Evolutionary conservation across 1,140 invertebrate genomes (phyloP), one percentile per base, ranked within the genome.

Genomic region (Diuraphis noxia): DNA sequence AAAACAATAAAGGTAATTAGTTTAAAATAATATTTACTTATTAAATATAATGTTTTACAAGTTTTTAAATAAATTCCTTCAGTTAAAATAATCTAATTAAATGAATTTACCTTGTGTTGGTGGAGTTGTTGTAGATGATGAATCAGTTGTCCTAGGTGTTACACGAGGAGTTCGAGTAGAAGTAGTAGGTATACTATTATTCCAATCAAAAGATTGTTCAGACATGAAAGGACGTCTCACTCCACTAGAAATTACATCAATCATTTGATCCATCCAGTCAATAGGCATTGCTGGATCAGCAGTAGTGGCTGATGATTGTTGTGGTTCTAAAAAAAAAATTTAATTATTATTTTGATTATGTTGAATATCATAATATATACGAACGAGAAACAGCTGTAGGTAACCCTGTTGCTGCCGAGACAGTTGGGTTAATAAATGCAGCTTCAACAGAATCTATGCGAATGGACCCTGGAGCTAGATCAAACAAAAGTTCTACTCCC

Each of bases 191-290:
- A 92, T 95, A 95, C 23, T 96, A 95, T 92, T 96, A 95, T 92
- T 96, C 96, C 9, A 96, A 96, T 52, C 96, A 94, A 6, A 95
- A 94, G 30, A 95, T 96, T 38, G 95, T 95, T 19, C 96, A 94
- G 23, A 96, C 96, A 93, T 96, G 95, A 13, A 96, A 96, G 6
- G 96, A 94, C 9, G 96, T 96, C 23, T 96, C 96, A 85, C 96
- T 49, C 89, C 89, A 52, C 89, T 91, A 49, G 89, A 91, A 38
- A 91, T 91, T 25, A 91, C 89, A 91, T 91, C 89, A 30, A 91
- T 91, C 89, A 91, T 91, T 43, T 91, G 89, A 91, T 91, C 89
- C 89, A 91, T 91, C 89, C 89, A 91, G 30, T 91, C 89, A 49
- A 91, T 49, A 38, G 89, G 72, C 89, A 91, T 91, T 36, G n/a